phyloP scores from a whole-genome alignment of 2,113 vertebrate species.

The Trichomycterus rosablanca region DNA sequence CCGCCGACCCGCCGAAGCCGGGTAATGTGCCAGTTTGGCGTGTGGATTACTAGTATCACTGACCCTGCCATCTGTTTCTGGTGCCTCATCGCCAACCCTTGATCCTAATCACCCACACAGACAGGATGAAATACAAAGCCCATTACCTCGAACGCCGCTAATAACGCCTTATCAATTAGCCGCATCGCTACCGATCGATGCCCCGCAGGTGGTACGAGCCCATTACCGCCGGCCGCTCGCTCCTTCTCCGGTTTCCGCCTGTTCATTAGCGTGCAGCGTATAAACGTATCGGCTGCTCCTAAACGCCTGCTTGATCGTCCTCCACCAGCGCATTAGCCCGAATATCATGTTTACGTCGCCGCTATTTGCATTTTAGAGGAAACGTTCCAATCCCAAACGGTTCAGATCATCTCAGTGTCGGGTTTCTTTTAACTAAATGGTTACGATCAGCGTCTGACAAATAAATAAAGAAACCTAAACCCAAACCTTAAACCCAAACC shows the following conservation, averaged over 20 bases:
- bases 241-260: conserved; percentile 62
- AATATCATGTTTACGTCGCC: conserved; percentile 65
- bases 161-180: conserved; percentile 77
- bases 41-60: conserved; percentile 64
- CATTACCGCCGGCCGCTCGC: conserved; percentile 56
- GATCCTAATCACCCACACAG: conserved; percentile 51
- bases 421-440: conserved; percentile 5
- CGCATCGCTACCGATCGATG: conserved; percentile 71
- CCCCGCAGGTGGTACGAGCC: conserved; percentile 67
- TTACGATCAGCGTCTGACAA: no score
- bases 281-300: conserved; percentile 57
- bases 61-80: conserved; percentile 72
- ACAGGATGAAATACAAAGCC: conserved; percentile 70
- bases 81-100: conserved; percentile 55
- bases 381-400: conserved; percentile 10
- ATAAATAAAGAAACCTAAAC: no score
- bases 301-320: conserved; percentile 58
- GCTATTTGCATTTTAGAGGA: conserved; percentile 22
- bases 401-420: neutral
- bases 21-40: conserved; percentile 55
- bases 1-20: no score
- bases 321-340: conserved; percentile 58
- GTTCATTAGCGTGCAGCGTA: conserved; percentile 58
- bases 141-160: conserved; percentile 67
- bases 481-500: no score